Evolutionary conservation across 2,888 invertebrate species (phyloP).

Genomic region (Odontomyia ornata): DNA sequence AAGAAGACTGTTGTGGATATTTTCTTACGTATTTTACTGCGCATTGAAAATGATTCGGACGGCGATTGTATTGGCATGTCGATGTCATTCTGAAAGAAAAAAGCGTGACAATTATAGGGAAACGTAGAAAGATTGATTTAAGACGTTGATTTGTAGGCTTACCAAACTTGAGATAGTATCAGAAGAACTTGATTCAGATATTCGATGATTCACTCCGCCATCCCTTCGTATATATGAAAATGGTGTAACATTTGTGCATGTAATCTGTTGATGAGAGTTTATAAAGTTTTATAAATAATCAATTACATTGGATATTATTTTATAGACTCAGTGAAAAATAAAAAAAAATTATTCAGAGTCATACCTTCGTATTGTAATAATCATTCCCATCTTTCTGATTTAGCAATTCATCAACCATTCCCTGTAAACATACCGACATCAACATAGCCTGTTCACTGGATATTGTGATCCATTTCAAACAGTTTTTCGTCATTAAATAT

Average conservation of each 20-base stretch:
- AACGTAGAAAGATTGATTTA: too few species aligned
- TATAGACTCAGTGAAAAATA: too few species aligned
- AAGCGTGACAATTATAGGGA: not conserved
- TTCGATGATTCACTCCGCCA: slow-evolving; percentile 50
- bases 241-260: slow-evolving; percentile 51
- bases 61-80: slow-evolving; percentile 61
- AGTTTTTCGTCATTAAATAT: slow-evolving; percentile 91
- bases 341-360: too few species aligned
- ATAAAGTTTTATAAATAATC: too few species aligned
- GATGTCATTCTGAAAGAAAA: slow-evolving; percentile 69
- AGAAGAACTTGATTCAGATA: slow-evolving; percentile 54
- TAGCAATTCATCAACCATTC: slow-evolving; percentile 93
- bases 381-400: slow-evolving; percentile 74
- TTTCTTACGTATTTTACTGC: slow-evolving; percentile 74
- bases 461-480: slow-evolving; percentile 93
- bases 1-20: slow-evolving; percentile 76
- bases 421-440: slow-evolving; percentile 94
- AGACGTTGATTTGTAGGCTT: slow-evolving; percentile 41
- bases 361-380: slow-evolving; percentile 60
- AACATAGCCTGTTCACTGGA: slow-evolving; percentile 91
- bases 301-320: too few species aligned
- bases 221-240: slow-evolving; percentile 54
- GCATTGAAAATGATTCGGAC: slow-evolving; percentile 76
- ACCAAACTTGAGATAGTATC: slow-evolving; percentile 55
- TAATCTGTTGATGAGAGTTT: slow-evolving; percentile 45